These are phyloP conservation scores for Anguilla rostrata DNA, from an alignment of 2,113 vertebrate genomes.

Conservation along the genomic window DNA sequence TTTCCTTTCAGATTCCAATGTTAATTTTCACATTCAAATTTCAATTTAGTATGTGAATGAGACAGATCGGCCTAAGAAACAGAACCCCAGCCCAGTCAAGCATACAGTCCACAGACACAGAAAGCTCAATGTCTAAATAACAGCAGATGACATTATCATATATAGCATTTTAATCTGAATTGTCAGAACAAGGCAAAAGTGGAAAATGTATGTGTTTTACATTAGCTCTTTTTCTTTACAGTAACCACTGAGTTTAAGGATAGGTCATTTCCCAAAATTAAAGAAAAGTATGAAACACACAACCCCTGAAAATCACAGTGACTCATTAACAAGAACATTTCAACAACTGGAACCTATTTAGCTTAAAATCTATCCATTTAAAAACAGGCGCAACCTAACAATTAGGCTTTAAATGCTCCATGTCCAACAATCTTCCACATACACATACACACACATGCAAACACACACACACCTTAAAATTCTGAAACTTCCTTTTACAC, in stretches of 20 bases:
- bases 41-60: background rate
- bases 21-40: too few species aligned
- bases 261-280: background rate
- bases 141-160: background rate
- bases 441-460: background rate
- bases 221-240: conserved; percentile 9
- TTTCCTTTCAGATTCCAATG: background rate
- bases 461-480: background rate
- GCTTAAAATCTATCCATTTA: background rate
- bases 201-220: conserved; percentile 23
- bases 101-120: background rate
- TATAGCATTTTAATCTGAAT: conserved; percentile 27
- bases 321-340: conserved; percentile 6
- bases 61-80: background rate
- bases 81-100: background rate
- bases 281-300: conserved; percentile 23
- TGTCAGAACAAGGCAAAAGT: conserved; percentile 22
- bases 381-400: background rate
- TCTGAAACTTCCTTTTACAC: background rate
- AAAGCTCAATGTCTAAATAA: background rate
- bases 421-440: background rate
- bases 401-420: background rate
- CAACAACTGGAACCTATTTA: background rate
- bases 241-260: background rate
- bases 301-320: background rate